Evolutionary conservation across 1,140 invertebrate species (phyloP).

Genomic region (Batillaria attramentaria): DNA sequence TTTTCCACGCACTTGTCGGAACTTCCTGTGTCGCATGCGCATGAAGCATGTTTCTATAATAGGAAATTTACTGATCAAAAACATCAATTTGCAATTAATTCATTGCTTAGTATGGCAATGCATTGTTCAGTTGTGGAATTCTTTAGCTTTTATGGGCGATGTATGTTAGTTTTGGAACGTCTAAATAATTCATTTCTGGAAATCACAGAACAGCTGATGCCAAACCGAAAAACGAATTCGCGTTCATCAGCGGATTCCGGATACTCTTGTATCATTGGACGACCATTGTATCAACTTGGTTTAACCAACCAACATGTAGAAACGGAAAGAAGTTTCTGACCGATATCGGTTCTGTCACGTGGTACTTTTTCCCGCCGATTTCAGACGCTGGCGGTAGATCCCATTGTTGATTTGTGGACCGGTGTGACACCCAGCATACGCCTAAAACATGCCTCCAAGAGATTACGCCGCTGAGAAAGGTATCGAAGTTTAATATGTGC

Average conservation of each 20-base stretch:
- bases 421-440: neutral
- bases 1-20: constrained; percentile 30
- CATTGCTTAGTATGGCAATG: neutral
- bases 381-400: constrained; percentile 13
- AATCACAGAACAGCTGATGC: neutral
- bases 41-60: constrained; percentile 20
- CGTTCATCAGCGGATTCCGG: no score
- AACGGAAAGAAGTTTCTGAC: constrained; percentile 4
- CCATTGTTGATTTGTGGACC: neutral
- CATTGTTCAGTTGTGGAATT: no score
- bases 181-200: neutral
- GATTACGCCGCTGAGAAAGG: constrained; percentile 72
- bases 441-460: constrained; percentile 63
- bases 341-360: constrained; percentile 40
- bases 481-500: constrained; percentile 52
- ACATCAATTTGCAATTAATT: neutral
- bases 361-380: constrained; percentile 52
- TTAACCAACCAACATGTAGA: constrained; percentile 6
- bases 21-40: constrained; percentile 30
- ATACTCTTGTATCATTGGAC: neutral
- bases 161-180: neutral
- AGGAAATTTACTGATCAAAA: neutral
- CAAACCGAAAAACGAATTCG: neutral
- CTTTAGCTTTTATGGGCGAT: no score
- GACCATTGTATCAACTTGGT: neutral